Conservation (phyloP, 1,140 invertebrate species). For the Papilio polyxenes region DNA sequence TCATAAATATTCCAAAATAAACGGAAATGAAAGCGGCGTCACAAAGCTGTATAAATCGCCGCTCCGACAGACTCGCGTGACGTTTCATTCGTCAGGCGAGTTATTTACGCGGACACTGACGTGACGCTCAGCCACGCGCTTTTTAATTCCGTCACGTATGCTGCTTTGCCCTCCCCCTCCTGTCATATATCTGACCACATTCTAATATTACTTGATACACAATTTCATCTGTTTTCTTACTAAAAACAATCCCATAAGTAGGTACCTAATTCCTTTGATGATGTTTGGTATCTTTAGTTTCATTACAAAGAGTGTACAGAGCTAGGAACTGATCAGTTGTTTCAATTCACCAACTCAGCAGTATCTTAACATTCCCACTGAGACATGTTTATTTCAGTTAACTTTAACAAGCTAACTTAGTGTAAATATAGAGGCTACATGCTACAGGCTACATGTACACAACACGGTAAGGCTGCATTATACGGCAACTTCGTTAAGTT, state of each 20-base stretch:
- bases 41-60: conserved; percentile 21
- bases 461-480: background rate
- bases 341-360: background rate
- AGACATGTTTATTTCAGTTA: background rate
- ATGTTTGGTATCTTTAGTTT: background rate
- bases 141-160: background rate
- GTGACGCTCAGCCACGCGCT: background rate
- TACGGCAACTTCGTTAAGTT: background rate
- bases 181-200: background rate
- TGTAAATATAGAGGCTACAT: conserved; percentile 4
- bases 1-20: conserved; percentile 22
- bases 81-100: conserved; percentile 4
- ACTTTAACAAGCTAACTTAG: conserved; percentile 9
- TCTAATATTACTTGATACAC: background rate
- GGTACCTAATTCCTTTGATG: background rate
- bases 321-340: background rate
- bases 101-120: conserved; percentile 7
- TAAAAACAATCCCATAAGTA: too few species aligned
- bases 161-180: background rate
- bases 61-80: background rate
- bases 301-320: background rate
- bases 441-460: conserved; percentile 10
- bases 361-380: background rate
- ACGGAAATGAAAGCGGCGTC: conserved; percentile 13
- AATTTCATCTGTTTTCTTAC: background rate